Conservation (phyloP, 2,797 vertebrate genomes). For the Chaenodraco wilsoni region DNA sequence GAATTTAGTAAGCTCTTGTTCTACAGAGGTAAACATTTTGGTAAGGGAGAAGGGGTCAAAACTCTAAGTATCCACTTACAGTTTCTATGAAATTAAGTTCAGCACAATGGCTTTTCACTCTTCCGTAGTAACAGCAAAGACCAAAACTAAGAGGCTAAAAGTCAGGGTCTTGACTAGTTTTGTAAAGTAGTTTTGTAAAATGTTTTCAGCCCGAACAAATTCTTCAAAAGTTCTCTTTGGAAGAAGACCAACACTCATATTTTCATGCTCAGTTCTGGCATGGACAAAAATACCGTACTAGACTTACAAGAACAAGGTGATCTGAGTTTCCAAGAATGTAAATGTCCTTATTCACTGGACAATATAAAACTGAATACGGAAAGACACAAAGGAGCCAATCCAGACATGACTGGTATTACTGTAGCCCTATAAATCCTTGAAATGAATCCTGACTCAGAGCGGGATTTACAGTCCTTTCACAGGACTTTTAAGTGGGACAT, state of each 20-base stretch:
- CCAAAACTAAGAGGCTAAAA: neutral
- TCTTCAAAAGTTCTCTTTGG: neutral
- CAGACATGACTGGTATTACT: neutral
- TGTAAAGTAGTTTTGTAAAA: neutral
- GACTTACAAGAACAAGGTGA: neutral
- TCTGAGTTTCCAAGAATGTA: too few relatives aligned
- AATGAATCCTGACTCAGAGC: neutral
- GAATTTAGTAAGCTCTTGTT: slow-evolving; percentile 12
- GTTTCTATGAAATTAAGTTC: slow-evolving; percentile 15
- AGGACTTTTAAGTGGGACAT: neutral
- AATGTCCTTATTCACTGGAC: neutral
- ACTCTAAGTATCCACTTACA: slow-evolving; percentile 9
- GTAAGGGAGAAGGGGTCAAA: slow-evolving; percentile 14
- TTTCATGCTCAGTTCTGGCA: neutral
- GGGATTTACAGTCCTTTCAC: neutral
- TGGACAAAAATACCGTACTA: neutral
- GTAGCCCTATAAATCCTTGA: neutral
- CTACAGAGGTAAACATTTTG: slow-evolving; percentile 9
- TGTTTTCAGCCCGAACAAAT: neutral
- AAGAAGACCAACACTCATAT: neutral
- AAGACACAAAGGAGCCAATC: neutral
- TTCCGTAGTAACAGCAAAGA: neutral
- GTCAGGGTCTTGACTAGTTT: too few relatives aligned
- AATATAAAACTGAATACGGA: neutral
- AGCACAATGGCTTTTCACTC: slow-evolving; percentile 1